A percentile compares a stretch with the other conserved stretches of the same genome.
Evolutionary conservation across 2,113 vertebrate species (phyloP).

Genomic region (Charina bottae): DNA sequence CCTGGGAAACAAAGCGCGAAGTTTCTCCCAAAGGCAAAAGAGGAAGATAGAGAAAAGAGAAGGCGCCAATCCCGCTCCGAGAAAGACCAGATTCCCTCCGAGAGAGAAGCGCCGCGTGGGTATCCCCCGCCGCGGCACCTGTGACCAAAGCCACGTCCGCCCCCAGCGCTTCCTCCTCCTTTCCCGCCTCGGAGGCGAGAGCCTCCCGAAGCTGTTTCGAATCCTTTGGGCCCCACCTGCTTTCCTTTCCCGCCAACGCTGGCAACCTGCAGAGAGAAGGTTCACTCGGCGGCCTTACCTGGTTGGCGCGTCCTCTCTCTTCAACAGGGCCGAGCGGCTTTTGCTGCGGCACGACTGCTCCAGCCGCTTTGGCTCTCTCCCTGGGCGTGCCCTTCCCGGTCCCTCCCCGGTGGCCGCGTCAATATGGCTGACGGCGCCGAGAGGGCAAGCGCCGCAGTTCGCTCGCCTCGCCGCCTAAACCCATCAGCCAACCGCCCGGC

Average conservation of each 20-base stretch:
- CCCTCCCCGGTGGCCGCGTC: neutral
- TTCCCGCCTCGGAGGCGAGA: neutral
- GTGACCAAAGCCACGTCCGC: neutral
- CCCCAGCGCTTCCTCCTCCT: neutral
- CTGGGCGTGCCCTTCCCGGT: neutral
- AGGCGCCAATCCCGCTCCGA: neutral
- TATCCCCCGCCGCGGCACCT: neutral
- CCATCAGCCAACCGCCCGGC: neutral
- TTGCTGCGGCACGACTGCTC: neutral
- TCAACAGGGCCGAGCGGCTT: neutral
- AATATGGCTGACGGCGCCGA: slow-evolving; percentile 32
- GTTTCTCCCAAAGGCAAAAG: neutral
- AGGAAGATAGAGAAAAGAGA: neutral
- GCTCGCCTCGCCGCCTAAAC: neutral
- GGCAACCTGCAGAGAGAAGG: neutral
- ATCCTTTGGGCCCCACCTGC: rapidly evolving
- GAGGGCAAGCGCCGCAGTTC: neutral
- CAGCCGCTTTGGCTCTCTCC: neutral
- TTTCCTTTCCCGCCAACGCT: neutral
- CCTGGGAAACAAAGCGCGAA: neutral
- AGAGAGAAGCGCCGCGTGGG: neutral
- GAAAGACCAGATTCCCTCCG: neutral
- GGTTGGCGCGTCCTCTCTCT: neutral
- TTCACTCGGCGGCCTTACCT: neutral
- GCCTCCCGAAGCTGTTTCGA: neutral